Evolutionary conservation across 2,888 invertebrate species (phyloP).

Genomic region (Tinea pellionella): DNA sequence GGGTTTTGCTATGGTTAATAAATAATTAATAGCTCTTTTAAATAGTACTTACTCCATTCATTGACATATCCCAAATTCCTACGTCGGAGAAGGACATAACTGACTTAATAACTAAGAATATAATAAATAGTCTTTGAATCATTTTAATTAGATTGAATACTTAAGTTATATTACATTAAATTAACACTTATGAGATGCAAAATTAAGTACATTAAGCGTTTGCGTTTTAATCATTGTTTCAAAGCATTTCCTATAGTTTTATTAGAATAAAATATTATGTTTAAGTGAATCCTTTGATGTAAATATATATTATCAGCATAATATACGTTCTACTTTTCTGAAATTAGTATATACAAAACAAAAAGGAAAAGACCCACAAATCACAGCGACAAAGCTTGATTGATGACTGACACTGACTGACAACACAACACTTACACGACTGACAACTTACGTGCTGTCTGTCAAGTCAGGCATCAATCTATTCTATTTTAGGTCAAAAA

Average conservation of each 20-base stretch:
- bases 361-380: not conserved
- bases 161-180: not conserved
- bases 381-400: not conserved
- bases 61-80: slow-evolving; percentile 74
- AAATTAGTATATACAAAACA: not conserved
- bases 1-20: too few relatives aligned
- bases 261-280: not conserved
- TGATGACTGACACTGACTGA: not conserved
- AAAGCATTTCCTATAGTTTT: not conserved
- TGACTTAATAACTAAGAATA: slow-evolving; percentile 37
- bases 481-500: not conserved
- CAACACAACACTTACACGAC: not conserved
- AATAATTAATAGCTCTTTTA: too few relatives aligned
- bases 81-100: slow-evolving; percentile 67
- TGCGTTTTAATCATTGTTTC: not conserved
- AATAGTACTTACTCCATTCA: slow-evolving; percentile 58
- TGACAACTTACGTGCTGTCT: too few relatives aligned
- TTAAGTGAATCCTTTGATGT: not conserved
- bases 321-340: not conserved
- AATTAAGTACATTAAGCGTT: not conserved
- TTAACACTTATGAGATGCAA: slow-evolving; percentile 1
- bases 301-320: not conserved
- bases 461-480: not conserved
- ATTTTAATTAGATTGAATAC: slow-evolving; percentile 26
- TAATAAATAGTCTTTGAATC: slow-evolving; percentile 31